Conservation (phyloP, 2,113 vertebrate species). For the Danionella cerebrum region DNA sequence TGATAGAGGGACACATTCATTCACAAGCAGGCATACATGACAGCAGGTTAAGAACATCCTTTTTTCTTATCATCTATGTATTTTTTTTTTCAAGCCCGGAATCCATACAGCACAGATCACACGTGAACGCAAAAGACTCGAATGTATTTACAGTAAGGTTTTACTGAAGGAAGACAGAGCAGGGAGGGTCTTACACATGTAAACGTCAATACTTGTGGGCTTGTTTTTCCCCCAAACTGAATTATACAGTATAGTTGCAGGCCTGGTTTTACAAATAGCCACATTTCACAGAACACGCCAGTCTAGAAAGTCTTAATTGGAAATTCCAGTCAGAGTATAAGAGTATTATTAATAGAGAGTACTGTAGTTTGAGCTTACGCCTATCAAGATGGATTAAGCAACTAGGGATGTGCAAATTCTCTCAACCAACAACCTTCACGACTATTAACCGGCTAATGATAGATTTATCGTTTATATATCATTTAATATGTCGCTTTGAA, state of each 20-base stretch:
- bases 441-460: too few relatives aligned
- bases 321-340: neutral
- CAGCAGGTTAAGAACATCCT: slow-evolving; percentile 53
- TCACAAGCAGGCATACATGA: slow-evolving; percentile 63
- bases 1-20: slow-evolving; percentile 62
- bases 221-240: neutral
- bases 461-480: too few relatives aligned
- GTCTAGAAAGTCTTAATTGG: neutral
- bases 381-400: neutral
- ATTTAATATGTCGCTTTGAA: too few relatives aligned
- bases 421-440: too few relatives aligned
- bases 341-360: neutral
- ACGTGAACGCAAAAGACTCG: slow-evolving; percentile 45
- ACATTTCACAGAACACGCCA: slow-evolving; percentile 23
- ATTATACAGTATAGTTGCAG: slow-evolving; percentile 9
- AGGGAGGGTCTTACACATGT: slow-evolving; percentile 4
- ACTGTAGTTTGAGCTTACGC: neutral
- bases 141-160: slow-evolving; percentile 61
- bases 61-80: slow-evolving; percentile 10
- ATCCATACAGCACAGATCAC: slow-evolving; percentile 61
- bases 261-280: slow-evolving; percentile 9
- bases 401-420: too few relatives aligned
- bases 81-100: slow-evolving; percentile 50
- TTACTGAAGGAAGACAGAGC: slow-evolving; percentile 58
- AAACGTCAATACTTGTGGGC: neutral